These are phyloP conservation scores for Phylloscopus collybita DNA, from an alignment of 2,797 vertebrate genomes.

Conservation along the genomic window DNA sequence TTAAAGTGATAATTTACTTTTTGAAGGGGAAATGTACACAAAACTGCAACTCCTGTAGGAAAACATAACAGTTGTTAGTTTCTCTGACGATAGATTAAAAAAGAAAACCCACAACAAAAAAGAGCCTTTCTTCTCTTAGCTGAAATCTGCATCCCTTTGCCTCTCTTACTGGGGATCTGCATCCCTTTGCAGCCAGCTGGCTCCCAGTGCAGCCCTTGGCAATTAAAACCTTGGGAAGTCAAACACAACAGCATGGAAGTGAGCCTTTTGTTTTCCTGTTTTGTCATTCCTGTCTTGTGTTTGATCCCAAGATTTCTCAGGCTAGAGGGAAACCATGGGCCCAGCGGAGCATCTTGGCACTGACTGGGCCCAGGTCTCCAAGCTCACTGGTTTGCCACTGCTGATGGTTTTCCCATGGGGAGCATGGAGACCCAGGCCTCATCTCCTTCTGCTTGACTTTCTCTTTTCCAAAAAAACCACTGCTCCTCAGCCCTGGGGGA, in stretches of 20 bases:
- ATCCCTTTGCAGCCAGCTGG: conserved; percentile 44
- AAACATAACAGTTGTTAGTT: neutral
- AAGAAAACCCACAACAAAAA: neutral
- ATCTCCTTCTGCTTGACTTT: neutral
- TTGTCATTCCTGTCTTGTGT: conserved; percentile 22
- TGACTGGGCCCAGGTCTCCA: neutral
- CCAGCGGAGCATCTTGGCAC: neutral
- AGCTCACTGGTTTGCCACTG: neutral
- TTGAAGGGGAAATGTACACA: neutral
- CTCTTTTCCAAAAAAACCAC: neutral
- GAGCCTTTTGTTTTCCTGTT: conserved; percentile 6
- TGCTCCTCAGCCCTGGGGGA: neutral
- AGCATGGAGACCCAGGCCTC: neutral
- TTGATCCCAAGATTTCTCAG: conserved; percentile 23
- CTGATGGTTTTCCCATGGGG: neutral
- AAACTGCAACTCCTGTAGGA: neutral
- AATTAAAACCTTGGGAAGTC: conserved; percentile 52
- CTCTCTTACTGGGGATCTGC: neutral
- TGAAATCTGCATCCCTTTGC: neutral
- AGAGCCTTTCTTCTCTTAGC: neutral
- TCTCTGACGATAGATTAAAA: neutral
- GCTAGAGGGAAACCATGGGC: neutral
- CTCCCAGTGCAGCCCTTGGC: neutral
- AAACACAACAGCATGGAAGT: conserved; percentile 39
- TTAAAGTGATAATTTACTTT: neutral